phyloP scores from a whole-genome alignment of 2,888 invertebrate genomes.

The Agrypnus murinus region DNA sequence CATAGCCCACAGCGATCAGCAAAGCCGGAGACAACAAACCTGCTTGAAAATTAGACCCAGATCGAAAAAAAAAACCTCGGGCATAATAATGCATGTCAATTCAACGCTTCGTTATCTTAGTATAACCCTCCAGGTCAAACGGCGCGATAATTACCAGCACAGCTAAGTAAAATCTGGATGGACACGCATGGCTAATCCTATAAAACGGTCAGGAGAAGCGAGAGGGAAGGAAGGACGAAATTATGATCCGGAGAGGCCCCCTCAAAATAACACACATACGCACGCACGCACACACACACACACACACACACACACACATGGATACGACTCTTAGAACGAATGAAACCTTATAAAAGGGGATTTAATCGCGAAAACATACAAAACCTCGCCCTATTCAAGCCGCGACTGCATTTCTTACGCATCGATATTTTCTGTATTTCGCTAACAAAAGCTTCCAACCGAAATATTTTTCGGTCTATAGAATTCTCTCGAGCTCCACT shows the following conservation, averaged over 20 bases:
- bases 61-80: conserved; percentile 13
- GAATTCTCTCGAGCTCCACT: conserved; percentile 28
- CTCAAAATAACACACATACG: too few relatives aligned
- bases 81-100: conserved; percentile 33
- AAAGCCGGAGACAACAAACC: conserved; percentile 17
- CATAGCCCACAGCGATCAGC: conserved; percentile 10
- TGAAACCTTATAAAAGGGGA: conserved; percentile 42
- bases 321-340: background rate
- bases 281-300: too few relatives aligned
- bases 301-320: background rate
- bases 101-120: conserved; percentile 18
- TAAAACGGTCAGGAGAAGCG: conserved; percentile 24
- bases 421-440: conserved; percentile 46
- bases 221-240: conserved; percentile 1
- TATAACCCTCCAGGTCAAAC: background rate
- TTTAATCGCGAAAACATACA: conserved; percentile 50
- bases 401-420: conserved; percentile 46
- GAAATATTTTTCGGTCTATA: conserved; percentile 48
- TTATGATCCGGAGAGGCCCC: background rate
- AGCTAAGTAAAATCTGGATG: conserved; percentile 10
- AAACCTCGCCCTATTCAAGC: conserved; percentile 45
- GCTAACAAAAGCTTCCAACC: conserved; percentile 43
- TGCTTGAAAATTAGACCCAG: conserved; percentile 16
- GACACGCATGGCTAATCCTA: conserved; percentile 33
- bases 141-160: conserved; percentile 31